Base-by-base conservation (phyloP, 2,888 invertebrate species). In the Fissipunctia ypsillon region DNA sequence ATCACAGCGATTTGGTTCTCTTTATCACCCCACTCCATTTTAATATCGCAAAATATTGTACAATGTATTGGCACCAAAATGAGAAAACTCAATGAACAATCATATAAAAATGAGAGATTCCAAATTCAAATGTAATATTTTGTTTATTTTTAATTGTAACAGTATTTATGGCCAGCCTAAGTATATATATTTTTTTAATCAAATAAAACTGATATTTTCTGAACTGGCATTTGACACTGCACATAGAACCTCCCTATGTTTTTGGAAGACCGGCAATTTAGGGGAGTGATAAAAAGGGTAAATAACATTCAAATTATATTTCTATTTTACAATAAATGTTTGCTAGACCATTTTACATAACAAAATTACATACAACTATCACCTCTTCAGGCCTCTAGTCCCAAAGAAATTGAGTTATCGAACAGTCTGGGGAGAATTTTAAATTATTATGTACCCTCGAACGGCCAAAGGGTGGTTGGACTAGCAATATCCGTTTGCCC, bases 381-480 rank as follows among this genome's bases (percentile, higher is more conserved):
- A 82, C 78, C 69, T 81, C 80, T 78, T 65, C 52, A 60, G 59
- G 66, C 41, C 63, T 66, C 65, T 75, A 72, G 78, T 80, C 81
- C 68, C 57, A 76, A 65, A 60, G 14, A 81, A 88, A 88, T 88
- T 75, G 78, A 87, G 81, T 87, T 85, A 64, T 65, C 31, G 38
- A 73, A 69, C 43, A 59, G 70, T 73, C 77, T 71, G 80, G 66
- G 64, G 70, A 45, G 83, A 83, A 87, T 84, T 80, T 87, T 79
- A 75, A 85, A 79, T 81, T 79, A 64, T 75, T 78, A 73, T 70
- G 56, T 60, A 35, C 48, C 64, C 80, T 54, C 73, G 78, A 70
- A 83, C 80, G 52, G 69, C 48, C 64, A 69, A 77, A 76, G 65
- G 75, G 69, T 71, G 57, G 64, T 45, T 52, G 14, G 65, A 56